phyloP scores from a whole-genome alignment of 2,113 vertebrate species.

The Panurus biarmicus region DNA sequence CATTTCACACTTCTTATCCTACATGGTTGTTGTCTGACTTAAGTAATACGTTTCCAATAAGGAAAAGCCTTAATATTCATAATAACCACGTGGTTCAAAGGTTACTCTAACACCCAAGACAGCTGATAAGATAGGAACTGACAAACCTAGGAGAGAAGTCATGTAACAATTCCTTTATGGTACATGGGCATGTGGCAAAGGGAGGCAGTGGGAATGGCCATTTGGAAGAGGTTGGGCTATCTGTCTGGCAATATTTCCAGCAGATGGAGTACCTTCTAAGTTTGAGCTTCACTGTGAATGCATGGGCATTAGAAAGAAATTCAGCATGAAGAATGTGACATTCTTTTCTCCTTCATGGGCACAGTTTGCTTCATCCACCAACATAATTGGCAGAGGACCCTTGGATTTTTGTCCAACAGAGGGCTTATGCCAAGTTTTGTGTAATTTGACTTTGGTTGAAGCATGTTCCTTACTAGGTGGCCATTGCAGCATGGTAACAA shows the following conservation, averaged over 20 bases:
- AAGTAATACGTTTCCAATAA: not conserved
- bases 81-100: not conserved
- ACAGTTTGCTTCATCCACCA: not conserved
- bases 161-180: not conserved
- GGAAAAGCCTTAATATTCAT: not conserved
- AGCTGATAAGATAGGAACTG: not conserved
- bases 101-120: not conserved
- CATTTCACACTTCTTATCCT: not conserved
- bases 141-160: not conserved
- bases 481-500: conserved; percentile 28
- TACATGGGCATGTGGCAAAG: not conserved
- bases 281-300: not conserved
- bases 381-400: not conserved
- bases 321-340: not conserved
- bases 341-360: not conserved
- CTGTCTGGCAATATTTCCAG: not conserved
- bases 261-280: not conserved
- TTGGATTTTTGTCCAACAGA: not conserved
- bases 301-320: not conserved
- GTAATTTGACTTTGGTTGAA: not conserved
- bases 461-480: not conserved
- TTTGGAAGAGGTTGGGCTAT: not conserved
- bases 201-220: not conserved
- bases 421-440: not conserved
- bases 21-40: not conserved